Evolutionary conservation across 2,797 vertebrate genomes (phyloP).

Genomic region (Calcarius lapponicus): DNA sequence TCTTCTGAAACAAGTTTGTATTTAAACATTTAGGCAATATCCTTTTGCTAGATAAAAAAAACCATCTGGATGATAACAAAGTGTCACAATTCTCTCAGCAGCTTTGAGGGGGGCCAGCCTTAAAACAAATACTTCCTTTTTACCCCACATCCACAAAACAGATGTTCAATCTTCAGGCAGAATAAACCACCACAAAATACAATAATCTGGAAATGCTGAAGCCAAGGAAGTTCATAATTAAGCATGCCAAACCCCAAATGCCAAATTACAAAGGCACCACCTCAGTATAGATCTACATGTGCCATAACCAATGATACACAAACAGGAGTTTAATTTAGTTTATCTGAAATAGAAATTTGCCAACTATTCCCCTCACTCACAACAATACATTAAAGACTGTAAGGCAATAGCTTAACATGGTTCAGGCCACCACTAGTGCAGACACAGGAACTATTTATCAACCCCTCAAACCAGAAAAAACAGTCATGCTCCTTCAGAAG

Average conservation of each 20-base stretch:
- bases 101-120: not conserved
- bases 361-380: not conserved
- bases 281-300: not conserved
- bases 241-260: constrained; percentile 29
- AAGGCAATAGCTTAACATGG: not conserved
- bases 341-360: constrained; percentile 48
- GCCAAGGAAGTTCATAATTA: constrained; percentile 42
- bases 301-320: not conserved
- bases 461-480: not conserved
- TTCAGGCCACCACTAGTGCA: not conserved
- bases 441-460: not conserved
- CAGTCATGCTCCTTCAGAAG: constrained; percentile 3
- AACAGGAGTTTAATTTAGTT: constrained; percentile 34
- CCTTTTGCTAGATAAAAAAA: not conserved
- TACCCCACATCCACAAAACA: constrained; percentile 37
- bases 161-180: constrained; percentile 49
- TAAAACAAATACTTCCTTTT: not conserved
- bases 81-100: constrained; percentile 39
- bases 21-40: not conserved
- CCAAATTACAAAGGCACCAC: constrained; percentile 39
- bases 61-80: constrained; percentile 17
- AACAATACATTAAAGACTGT: not conserved
- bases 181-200: constrained; percentile 54
- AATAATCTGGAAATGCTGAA: constrained; percentile 43
- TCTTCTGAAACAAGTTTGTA: not conserved